A percentile compares a stretch with the other conserved stretches of the same genome.
phyloP scores from a whole-genome alignment of 2,797 vertebrate genomes.

The Leptatherina wallacei region DNA sequence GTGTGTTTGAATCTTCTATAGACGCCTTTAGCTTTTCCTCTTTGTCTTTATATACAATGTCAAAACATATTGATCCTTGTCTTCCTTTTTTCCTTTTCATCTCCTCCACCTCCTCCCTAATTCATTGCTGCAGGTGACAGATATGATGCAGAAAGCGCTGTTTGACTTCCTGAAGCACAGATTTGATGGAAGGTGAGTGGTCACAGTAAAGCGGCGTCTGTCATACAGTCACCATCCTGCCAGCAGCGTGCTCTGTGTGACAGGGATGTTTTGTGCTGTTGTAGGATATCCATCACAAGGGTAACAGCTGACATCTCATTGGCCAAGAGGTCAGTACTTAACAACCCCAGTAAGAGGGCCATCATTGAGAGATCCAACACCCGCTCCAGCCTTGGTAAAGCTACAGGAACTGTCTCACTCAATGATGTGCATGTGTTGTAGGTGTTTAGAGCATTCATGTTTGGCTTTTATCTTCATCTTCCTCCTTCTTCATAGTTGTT shows the following conservation, averaged over 20 bases:
- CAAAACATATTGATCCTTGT: slow-evolving; percentile 42
- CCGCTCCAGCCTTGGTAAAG: slow-evolving; percentile 95
- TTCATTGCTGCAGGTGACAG: slow-evolving; percentile 89
- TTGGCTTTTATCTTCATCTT: neutral
- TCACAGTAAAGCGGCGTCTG: neutral
- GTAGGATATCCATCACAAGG: slow-evolving; percentile 97
- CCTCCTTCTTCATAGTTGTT: neutral
- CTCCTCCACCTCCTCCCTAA: slow-evolving; percentile 22
- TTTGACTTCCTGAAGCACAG: slow-evolving; percentile 99
- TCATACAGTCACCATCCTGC: neutral
- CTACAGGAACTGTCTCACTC: slow-evolving; percentile 61
- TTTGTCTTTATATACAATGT: slow-evolving; percentile 2
- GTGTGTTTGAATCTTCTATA: neutral
- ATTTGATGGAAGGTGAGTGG: slow-evolving; percentile 98
- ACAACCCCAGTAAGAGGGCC: slow-evolving; percentile 98
- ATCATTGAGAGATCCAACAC: slow-evolving; percentile 99
- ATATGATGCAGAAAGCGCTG: slow-evolving; percentile 99
- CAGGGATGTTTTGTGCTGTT: slow-evolving; percentile 39
- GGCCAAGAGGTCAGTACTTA: slow-evolving; percentile 98
- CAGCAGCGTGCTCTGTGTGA: neutral
- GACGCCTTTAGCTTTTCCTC: neutral
- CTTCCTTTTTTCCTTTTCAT: slow-evolving; percentile 54
- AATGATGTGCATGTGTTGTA: slow-evolving; percentile 70
- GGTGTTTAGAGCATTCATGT: neutral
- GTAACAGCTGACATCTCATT: slow-evolving; percentile 99